Evolutionary conservation across 1,140 invertebrate genomes (phyloP).

Genomic region (Drosophila seguyi): DNA sequence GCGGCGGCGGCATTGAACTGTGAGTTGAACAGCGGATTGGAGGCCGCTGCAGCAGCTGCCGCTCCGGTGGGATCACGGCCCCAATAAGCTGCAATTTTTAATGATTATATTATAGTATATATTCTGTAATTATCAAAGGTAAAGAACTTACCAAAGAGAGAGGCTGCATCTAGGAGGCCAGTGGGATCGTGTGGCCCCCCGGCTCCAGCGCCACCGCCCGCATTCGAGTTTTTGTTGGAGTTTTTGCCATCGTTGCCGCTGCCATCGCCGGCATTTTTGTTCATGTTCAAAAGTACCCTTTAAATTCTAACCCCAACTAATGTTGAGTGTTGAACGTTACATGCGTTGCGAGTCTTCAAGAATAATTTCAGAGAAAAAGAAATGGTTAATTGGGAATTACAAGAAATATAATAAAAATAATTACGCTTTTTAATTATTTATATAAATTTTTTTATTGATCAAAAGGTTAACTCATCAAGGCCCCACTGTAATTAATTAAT

Average conservation of each 20-base stretch:
- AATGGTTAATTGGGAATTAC: background rate
- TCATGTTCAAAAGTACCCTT: conserved; percentile 73
- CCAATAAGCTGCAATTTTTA: conserved; percentile 89
- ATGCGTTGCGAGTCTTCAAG: conserved; percentile 56
- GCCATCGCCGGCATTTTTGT: conserved; percentile 84
- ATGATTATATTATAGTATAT: background rate
- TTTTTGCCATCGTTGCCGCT: conserved; percentile 80
- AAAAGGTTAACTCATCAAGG: rapidly evolving
- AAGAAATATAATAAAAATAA: too few species aligned
- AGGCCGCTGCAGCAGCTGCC: conserved; percentile 83
- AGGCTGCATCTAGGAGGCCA: conserved; percentile 88
- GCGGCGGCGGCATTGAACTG: conserved; percentile 85
- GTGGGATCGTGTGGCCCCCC: conserved; percentile 84
- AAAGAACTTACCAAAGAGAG: conserved; percentile 87
- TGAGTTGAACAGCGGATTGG: conserved; percentile 84
- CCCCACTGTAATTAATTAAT: conserved; percentile 5
- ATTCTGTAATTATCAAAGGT: background rate
- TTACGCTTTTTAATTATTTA: too few species aligned
- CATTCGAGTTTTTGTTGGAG: conserved; percentile 70
- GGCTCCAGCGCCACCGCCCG: conserved; percentile 64
- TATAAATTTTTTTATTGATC: background rate
- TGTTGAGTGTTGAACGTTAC: conserved; percentile 47
- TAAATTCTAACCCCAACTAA: conserved; percentile 15
- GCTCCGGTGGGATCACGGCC: conserved; percentile 87
- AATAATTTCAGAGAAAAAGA: background rate